Conservation (phyloP, 2,113 vertebrate species). For the Xiphorhynchus elegans region DNA sequence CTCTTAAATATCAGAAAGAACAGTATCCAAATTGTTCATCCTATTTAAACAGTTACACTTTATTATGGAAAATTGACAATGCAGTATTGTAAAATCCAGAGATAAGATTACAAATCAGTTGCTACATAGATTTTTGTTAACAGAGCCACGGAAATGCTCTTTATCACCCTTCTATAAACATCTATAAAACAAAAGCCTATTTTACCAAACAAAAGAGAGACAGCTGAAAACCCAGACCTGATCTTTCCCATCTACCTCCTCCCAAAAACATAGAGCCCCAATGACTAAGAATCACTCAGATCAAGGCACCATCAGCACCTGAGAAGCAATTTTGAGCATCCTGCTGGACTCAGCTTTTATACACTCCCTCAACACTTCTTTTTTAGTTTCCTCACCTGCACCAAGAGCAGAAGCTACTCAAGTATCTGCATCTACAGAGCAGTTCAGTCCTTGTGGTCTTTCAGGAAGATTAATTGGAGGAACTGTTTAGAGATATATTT, state of each 20-base stretch:
- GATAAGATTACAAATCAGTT: neutral
- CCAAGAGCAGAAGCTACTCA: neutral
- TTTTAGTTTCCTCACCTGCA: neutral
- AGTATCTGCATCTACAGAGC: neutral
- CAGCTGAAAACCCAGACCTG: neutral
- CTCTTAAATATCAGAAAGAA: neutral
- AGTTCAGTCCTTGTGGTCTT: neutral
- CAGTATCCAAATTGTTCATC: neutral
- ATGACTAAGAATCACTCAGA: neutral
- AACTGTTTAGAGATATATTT: neutral
- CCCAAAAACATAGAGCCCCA: neutral
- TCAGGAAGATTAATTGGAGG: neutral
- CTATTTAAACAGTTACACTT: neutral
- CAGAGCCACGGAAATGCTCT: neutral
- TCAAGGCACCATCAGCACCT: neutral
- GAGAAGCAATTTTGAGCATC: neutral
- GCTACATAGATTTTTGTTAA: neutral
- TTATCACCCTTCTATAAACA: neutral
- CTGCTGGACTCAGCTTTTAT: neutral
- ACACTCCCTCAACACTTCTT: neutral
- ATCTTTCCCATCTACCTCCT: neutral
- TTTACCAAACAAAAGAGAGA: neutral
- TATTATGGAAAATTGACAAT: neutral
- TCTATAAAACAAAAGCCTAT: neutral
- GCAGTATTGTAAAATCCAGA: neutral